Evolutionary conservation across 2,797 vertebrate species (phyloP), one percentile per base, ranked within the genome.

Genomic region (Acrossocheilus wenchowensis): DNA sequence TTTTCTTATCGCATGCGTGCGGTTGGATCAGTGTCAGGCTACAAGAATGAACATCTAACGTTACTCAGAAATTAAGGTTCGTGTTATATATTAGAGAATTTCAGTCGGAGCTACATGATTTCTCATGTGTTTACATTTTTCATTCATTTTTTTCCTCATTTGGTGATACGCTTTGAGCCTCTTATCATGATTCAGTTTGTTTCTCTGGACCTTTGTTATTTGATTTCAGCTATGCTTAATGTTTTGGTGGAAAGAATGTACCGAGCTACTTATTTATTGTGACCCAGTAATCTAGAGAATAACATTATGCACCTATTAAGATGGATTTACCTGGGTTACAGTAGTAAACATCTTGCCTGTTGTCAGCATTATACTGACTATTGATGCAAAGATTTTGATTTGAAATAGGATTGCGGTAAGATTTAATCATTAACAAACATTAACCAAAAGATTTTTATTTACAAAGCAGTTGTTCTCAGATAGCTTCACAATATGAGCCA

Each of bases 1-100:
- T 78, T 82, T 88, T n/a, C 72, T 81, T 87, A 39, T 57, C 21
- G 45, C 34, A 14, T 30, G 60, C 72, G 3, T 64, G 41, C 21
- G 3, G 6, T 48, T 66, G n/a, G 36, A 78, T 26, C 17, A 66
- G 52, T 73, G 14, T 62, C 17, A 30, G 2, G 36, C 3, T 57
- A 21, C 23, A 73, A 57, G 1, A 19, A 50, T 26, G 66, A 26
- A 4, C 66, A 26, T 43, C 48, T 54, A n/a, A 10, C 23, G 57
- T 60, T 23, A 54, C 12, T 19, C 60, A 68, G 6, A 68, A 3
- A 81, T 45, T 68, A 26, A 36, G 57, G 4, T 9, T 68, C 4
- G 6, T 45, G 30, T 2, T 52, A 19, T 19, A 39, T 68, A 23
- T 69, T 3, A 26, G 5, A 82, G 6, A 21, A 6, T 50, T 81